phyloP scores from a whole-genome alignment of 2,113 vertebrate genomes.

The Psilopogon haemacephalus region DNA sequence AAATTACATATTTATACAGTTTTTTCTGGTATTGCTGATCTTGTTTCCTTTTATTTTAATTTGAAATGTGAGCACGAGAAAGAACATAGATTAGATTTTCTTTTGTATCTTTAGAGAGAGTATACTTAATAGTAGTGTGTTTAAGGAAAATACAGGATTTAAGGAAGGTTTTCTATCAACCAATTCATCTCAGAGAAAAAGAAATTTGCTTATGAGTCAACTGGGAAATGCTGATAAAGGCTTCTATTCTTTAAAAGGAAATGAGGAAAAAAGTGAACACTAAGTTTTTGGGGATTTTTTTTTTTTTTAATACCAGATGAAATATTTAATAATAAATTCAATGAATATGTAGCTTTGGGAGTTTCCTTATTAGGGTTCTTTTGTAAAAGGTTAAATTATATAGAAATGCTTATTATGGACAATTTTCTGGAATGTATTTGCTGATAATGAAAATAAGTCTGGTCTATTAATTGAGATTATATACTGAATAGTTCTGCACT shows the following conservation, averaged over 20 bases:
- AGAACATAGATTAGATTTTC: background rate
- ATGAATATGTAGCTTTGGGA: background rate
- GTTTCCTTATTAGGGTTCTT: background rate
- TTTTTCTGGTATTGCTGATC: background rate
- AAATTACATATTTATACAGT: background rate
- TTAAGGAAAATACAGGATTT: background rate
- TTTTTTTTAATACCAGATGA: background rate
- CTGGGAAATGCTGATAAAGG: background rate
- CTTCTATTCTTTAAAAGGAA: background rate
- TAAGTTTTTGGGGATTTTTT: too few relatives aligned
- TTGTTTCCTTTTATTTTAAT: background rate
- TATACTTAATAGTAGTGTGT: background rate
- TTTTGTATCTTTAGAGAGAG: background rate
- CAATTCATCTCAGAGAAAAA: background rate
- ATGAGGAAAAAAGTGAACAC: background rate
- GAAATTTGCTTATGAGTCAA: background rate
- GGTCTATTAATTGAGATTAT: background rate
- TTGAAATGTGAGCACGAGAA: background rate
- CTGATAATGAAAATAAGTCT: constrained; percentile 44
- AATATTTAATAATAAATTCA: constrained; percentile 2
- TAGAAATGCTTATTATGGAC: background rate
- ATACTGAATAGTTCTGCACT: constrained; percentile 29
- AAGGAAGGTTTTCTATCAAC: background rate
- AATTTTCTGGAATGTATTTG: constrained; percentile 12
- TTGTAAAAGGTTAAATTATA: background rate